These are phyloP conservation scores for Galbula dea DNA, from an alignment of 2,113 vertebrate species.

Conservation along the genomic window DNA sequence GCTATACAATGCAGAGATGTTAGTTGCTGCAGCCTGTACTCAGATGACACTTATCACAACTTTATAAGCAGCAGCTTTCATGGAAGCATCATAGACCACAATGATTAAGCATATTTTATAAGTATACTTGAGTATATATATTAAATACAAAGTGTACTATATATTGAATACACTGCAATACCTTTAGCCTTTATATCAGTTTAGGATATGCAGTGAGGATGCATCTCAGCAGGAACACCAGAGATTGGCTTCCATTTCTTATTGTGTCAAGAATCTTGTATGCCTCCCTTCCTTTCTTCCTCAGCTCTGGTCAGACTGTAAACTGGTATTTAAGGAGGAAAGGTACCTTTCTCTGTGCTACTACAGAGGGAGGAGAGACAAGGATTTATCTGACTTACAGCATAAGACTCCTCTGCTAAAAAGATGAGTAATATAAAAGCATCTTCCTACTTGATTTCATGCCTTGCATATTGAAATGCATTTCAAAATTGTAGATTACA, in stretches of 20 bases:
- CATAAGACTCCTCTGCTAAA: neutral
- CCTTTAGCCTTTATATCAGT: neutral
- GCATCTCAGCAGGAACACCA: neutral
- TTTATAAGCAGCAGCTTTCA: neutral
- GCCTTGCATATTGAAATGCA: neutral
- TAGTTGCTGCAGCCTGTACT: neutral
- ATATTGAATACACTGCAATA: neutral
- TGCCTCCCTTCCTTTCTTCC: neutral
- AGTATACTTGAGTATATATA: neutral
- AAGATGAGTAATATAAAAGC: neutral
- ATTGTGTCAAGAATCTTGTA: neutral
- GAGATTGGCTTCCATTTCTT: neutral
- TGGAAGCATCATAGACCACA: neutral
- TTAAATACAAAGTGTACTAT: neutral
- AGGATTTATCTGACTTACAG: neutral
- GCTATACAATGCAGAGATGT: neutral
- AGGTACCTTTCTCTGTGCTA: neutral
- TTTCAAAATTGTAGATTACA: accelerated
- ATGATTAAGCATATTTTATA: neutral
- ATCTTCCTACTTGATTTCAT: neutral
- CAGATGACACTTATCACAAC: neutral
- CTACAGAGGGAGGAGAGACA: neutral
- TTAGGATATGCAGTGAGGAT: neutral
- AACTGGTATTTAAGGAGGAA: neutral
- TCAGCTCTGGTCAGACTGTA: neutral